phyloP scores from a whole-genome alignment of 2,113 vertebrate genomes.

The Neogobius melanostomus region DNA sequence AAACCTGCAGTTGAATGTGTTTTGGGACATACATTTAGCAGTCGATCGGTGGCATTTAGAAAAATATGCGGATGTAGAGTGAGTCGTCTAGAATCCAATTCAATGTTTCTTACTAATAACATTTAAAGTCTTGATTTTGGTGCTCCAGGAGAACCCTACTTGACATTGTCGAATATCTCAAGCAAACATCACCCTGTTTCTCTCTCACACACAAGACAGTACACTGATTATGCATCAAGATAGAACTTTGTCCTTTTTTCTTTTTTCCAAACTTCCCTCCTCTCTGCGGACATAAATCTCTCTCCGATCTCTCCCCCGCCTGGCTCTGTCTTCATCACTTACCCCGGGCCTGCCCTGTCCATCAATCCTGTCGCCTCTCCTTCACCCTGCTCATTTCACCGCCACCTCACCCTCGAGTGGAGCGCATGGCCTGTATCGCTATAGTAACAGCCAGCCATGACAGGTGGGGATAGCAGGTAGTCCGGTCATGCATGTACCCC shows the following conservation, averaged over 20 bases:
- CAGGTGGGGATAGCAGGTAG: conserved; percentile 77
- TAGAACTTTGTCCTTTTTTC: not conserved
- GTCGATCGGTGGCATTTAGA: too few relatives aligned
- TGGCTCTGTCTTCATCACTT: conserved; percentile 23
- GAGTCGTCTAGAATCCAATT: too few relatives aligned
- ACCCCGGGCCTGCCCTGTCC: conserved; percentile 25
- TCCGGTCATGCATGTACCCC: conserved; percentile 56
- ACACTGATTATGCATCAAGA: too few relatives aligned
- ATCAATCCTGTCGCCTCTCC: conserved; percentile 25
- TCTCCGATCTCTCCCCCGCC: not conserved
- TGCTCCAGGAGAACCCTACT: too few relatives aligned
- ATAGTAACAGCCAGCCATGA: conserved; percentile 80
- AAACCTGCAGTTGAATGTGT: too few relatives aligned
- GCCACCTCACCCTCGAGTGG: conserved; percentile 30
- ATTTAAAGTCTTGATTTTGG: too few relatives aligned
- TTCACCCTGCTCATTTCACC: conserved; percentile 18
- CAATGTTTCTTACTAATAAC: too few relatives aligned
- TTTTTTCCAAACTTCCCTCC: not conserved
- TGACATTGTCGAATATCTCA: too few relatives aligned
- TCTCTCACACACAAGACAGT: not conserved
- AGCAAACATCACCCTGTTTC: not conserved
- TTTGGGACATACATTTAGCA: too few relatives aligned
- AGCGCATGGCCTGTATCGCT: conserved; percentile 74
- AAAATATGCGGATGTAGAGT: too few relatives aligned
- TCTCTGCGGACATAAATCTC: conserved; percentile 10